Evolutionary conservation across 2,113 vertebrate genomes (phyloP), one percentile per base, ranked within the genome.

Genomic region (Cheirogaleus medius): DNA sequence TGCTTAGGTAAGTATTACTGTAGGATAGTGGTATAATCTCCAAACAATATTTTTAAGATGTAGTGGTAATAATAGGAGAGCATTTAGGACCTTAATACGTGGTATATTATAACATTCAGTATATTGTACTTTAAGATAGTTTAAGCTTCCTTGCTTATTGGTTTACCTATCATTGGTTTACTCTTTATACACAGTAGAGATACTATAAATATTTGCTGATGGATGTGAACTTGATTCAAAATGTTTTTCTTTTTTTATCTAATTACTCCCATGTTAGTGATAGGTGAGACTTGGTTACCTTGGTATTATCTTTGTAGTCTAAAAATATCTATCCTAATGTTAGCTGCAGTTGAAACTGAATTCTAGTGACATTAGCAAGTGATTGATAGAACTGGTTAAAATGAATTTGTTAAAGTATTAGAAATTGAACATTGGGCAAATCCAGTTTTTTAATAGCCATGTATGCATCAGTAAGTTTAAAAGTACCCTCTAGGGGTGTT

Each of bases 1-100:
- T 97, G 97, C 97, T 98, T 98, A 97, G 95, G 95, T 98, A 97
- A 98, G 93, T 96, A 93, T 96, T 97, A 97, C n/a, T 94, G 20
- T 96, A 95, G 77, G 96, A 94, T 98, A 82, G 47, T 96, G 58
- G 54, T 81, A 71, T 85, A 95, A 9, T 83, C 94, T 6, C 84
- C 54, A 94, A 85, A 94, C 32, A n/a, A 49, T 87, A 56, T n/a
- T 80, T 97, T 90, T 60, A 23, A 97, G 84, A 81, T 96, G 76
- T 44, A 96, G 90, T 96, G 88, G 82, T 44, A 69, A 18, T 96
- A 44, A 3, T 80, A 58, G 81, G 87, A 32, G 10, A 94, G 29
- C 37, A 66, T 93, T 68, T 88, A 81, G 94, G 80, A 44, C 64
- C 64, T 71, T 87, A 74, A 69, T 64, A 34, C 44, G 17, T 80